A percentile compares a stretch with the other conserved stretches of the same genome.
phyloP scores from a whole-genome alignment of 2,888 invertebrate genomes.

The Rosalia funebris region DNA sequence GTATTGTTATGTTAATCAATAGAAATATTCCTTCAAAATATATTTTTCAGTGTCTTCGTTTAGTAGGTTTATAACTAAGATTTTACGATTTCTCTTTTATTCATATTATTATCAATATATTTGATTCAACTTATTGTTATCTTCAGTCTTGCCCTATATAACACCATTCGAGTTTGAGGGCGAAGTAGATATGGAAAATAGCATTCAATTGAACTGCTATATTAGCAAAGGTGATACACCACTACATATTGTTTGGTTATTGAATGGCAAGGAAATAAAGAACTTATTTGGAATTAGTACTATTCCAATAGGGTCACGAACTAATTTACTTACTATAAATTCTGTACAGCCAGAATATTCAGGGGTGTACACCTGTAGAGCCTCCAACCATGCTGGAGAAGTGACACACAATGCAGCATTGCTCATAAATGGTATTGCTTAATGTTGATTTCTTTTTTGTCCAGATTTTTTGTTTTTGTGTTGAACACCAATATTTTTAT shows the following conservation, averaged over 20 bases:
- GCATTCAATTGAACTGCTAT: constrained; percentile 66
- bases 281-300: constrained; percentile 66
- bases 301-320: constrained; percentile 70
- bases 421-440: constrained; percentile 74
- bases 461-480: not conserved
- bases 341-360: constrained; percentile 67
- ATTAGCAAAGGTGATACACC: constrained; percentile 83
- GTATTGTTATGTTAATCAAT: constrained; percentile 45
- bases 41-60: no score
- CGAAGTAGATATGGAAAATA: constrained; percentile 67
- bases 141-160: constrained; percentile 71
- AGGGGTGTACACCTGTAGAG: constrained; percentile 69
- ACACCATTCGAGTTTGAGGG: constrained; percentile 75
- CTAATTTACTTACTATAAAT: constrained; percentile 71
- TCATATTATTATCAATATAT: no score
- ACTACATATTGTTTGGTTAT: constrained; percentile 78
- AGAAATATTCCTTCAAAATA: no score
- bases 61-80: no score
- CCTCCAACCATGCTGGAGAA: constrained; percentile 71
- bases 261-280: constrained; percentile 65
- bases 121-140: constrained; percentile 18
- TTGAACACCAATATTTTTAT: constrained; percentile 22
- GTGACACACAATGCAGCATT: constrained; percentile 73
- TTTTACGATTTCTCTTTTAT: no score
- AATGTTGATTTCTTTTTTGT: not conserved